These are phyloP conservation scores for Cydia amplana DNA, from an alignment of 1,140 invertebrate species.

Conservation along the genomic window DNA sequence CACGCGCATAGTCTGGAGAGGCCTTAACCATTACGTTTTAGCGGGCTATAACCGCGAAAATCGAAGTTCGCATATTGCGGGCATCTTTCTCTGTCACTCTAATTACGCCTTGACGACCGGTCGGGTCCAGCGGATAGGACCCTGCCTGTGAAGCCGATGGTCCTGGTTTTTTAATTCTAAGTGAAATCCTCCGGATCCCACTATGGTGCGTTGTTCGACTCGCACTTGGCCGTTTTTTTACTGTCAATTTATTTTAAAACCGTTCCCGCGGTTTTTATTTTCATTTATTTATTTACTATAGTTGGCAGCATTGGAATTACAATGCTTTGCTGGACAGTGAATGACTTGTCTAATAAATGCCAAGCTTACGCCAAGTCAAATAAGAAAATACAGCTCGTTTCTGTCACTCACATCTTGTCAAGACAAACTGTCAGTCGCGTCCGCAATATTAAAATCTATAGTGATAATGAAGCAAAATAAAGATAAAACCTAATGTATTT, in stretches of 20 bases:
- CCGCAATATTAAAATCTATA: constrained; percentile 27
- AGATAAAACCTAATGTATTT: constrained; percentile 24
- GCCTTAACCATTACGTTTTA: no score
- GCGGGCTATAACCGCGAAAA: no score
- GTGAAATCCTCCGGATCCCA: not conserved
- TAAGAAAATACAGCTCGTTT: not conserved
- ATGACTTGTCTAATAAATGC: not conserved
- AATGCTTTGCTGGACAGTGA: not conserved
- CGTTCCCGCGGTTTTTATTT: not conserved
- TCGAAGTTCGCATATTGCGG: no score
- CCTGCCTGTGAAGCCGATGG: no score
- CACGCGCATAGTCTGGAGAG: no score
- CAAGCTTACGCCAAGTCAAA: not conserved
- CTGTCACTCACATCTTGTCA: constrained; percentile 1
- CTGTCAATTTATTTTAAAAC: not conserved
- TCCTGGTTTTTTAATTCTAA: no score
- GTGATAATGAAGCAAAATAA: constrained; percentile 29
- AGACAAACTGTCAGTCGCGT: constrained; percentile 17
- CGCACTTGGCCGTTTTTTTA: not conserved
- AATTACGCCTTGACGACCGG: no score
- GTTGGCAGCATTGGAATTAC: not conserved
- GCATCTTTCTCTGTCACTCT: no score
- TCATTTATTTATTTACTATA: not conserved
- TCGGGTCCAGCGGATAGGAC: no score
- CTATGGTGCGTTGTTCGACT: not conserved